Evolutionary conservation across 2,797 vertebrate genomes (phyloP), one percentile per base, ranked within the genome.

Genomic region (Sciaenops ocellatus): DNA sequence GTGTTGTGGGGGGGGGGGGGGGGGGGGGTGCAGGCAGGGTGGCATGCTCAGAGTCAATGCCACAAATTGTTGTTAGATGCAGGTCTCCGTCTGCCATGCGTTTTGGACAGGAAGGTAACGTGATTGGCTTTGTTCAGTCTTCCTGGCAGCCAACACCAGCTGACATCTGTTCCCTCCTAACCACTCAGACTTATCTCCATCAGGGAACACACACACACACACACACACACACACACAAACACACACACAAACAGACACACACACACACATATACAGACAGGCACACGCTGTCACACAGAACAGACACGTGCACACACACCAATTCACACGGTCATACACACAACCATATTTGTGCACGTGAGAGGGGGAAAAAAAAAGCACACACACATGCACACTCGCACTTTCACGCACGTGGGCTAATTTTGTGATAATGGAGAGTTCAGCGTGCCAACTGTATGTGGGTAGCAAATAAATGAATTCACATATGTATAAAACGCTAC

Each of bases 121-220:
- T 96, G 95, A 96, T 96, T 96, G 96, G 96, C 96, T 98, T 97
- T 96, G 96, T 96, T 97, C 96, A 95, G 94, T 94, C 95, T 97
- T 95, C 96, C 96, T 97, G 97, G 96, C 96, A 97, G 94, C 95
- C 95, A 92, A 95, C 93, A 91, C 94, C 95, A 96, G 96, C 95
- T 97, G 97, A 98, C 96, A 97, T 98, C 96, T 97, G 96, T 97
- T 98, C 96, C 93, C 96, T 97, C 96, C 96, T 96, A 97, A 97
- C 96, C 96, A 95, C 96, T 97, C 96, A 96, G 96, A 95, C 96
- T 96, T 96, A 96, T 97, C 96, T 97, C 96, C 96, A 96, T 97
- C 96, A 96, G 96, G 96, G 96, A 96, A 91, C 90, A 88, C 88
- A 90, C 91, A 90, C 85, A 90, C 84, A 87, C 85, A 83, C 87